Evolutionary conservation across 1,140 invertebrate species (phyloP), one percentile per base, ranked within the genome.

Genomic region (Geopemphigus sp.): DNA sequence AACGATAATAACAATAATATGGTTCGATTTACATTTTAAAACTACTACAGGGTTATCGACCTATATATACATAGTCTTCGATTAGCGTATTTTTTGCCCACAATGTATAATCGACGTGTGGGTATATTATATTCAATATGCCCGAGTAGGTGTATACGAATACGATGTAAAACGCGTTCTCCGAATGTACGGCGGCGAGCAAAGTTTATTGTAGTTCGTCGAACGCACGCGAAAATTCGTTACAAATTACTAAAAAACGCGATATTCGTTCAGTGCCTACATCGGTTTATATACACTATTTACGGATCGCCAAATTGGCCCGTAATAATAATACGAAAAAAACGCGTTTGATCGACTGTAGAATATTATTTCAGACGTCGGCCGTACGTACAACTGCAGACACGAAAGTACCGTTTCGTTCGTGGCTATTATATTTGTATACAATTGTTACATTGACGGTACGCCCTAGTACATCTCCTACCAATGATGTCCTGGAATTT

Each of bases 401-500:
- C 47, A 53, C 29, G 11, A 54, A 54, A 72, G 68, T 72, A 72
- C 68, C 68, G 68, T 72, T 63, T 29, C 24, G 53, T 53, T 1
- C 47, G 10, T 29, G 50, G 47, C 66, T 70, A 70, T 70, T 47
- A 68, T 68, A 68, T 68, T 29, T 39, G 32, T 39, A 39, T 39
- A 72, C 54, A 14, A 68, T 47, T 50, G 64, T 68, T 39, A 68
- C 39, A 24, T 24, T 50, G 64, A 47, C 24, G 24, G 50, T 72
- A 47, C 24, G 24, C 24, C 39, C n/a, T 24, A 54, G 24, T 32
- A 26, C 19, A 17, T 72, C 68, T 72, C 68, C 68, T 47, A 72
- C 68, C 54, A 63, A n/a, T 54, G 26, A 6, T 54, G 68, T 72
- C 26, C 68, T 72, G 68, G 68, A 72, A 72, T 72, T 72, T 53